Conservation (phyloP, 2,888 invertebrate genomes). For the Hirtodrosophila confusa region DNA sequence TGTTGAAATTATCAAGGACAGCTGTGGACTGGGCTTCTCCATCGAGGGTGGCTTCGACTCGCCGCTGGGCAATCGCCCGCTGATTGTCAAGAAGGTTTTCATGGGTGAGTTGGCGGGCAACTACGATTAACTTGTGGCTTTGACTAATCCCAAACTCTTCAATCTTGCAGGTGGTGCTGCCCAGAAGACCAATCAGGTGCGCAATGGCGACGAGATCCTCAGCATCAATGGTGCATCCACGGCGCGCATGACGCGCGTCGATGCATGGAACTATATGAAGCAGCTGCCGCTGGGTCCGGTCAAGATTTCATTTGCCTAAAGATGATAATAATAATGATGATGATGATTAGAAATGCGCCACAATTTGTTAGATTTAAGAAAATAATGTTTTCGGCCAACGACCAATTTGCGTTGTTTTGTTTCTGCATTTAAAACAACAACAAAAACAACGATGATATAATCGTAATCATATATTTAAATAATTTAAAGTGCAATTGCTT, state of each 20-base stretch:
- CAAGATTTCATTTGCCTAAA: slow-evolving; percentile 83
- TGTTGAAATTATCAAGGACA: slow-evolving; percentile 87
- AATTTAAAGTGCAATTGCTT: slow-evolving; percentile 65
- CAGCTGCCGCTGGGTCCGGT: slow-evolving; percentile 94
- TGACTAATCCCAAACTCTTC: not conserved
- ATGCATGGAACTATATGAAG: slow-evolving; percentile 97
- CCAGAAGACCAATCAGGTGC: slow-evolving; percentile 92
- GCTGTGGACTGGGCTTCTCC: slow-evolving; percentile 96
- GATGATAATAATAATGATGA: slow-evolving; percentile 5
- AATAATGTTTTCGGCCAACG: slow-evolving; percentile 1
- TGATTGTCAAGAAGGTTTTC: slow-evolving; percentile 96
- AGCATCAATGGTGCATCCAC: slow-evolving; percentile 93
- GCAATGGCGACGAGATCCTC: slow-evolving; percentile 94
- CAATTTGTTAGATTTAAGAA: slow-evolving; percentile 65
- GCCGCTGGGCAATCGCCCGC: slow-evolving; percentile 93
- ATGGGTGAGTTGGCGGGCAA: slow-evolving; percentile 88
- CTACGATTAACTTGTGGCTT: not conserved
- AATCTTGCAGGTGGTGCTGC: slow-evolving; percentile 91
- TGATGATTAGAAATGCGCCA: slow-evolving; percentile 58
- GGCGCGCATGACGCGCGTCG: slow-evolving; percentile 94
- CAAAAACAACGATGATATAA: slow-evolving; percentile 39
- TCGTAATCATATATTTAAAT: slow-evolving; percentile 53
- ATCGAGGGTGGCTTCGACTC: slow-evolving; percentile 97
- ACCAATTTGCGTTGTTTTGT: slow-evolving; percentile 50
- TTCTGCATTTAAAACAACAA: slow-evolving; percentile 67